A percentile compares a stretch with the other conserved stretches of the same genome.
These are phyloP conservation scores for Spinus olivaceus DNA, from an alignment of 2,797 vertebrate species.

Conservation along the genomic window DNA sequence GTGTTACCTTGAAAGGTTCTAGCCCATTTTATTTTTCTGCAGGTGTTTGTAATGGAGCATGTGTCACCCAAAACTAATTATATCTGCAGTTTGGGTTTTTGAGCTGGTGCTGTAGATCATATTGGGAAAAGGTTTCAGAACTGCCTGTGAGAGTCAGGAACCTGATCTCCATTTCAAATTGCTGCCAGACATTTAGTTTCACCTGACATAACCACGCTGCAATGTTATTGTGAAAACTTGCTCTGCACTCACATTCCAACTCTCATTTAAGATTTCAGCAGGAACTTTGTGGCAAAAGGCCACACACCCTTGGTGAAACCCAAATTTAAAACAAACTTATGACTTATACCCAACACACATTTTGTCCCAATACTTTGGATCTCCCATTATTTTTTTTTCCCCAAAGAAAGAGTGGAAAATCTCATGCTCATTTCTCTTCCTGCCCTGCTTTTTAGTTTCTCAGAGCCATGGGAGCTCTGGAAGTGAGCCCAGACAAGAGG, in stretches of 20 bases:
- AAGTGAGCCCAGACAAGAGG: background rate
- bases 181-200: background rate
- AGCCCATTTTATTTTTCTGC: background rate
- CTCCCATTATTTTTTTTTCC: accelerated
- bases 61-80: background rate
- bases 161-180: background rate
- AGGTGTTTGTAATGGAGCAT: background rate
- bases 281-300: background rate
- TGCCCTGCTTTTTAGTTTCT: background rate
- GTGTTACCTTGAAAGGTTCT: background rate
- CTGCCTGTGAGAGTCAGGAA: background rate
- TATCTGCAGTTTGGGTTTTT: background rate
- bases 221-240: background rate
- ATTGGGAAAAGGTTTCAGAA: background rate
- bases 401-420: background rate
- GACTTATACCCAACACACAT: background rate
- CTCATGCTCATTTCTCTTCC: background rate
- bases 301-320: background rate
- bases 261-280: background rate
- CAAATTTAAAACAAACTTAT: background rate
- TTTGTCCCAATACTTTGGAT: background rate
- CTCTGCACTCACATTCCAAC: background rate
- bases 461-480: background rate
- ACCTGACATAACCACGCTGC: background rate
- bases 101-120: background rate